Percentiles rank a stretch among this genome's conserved stretches.
Evolutionary conservation across 2,113 vertebrate species (phyloP).

Genomic region (Capricornis sumatraensis): DNA sequence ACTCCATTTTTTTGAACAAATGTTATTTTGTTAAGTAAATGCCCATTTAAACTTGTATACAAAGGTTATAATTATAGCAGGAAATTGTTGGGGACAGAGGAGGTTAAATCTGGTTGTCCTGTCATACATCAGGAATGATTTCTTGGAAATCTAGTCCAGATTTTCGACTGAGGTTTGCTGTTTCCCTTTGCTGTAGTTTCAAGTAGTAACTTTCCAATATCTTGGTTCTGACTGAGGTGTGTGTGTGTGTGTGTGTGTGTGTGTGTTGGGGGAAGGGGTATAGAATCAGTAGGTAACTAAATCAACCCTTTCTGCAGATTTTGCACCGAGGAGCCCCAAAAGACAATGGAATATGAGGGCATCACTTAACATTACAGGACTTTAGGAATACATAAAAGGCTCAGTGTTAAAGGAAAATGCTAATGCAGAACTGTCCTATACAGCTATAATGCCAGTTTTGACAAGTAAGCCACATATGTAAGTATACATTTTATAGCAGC

Average conservation of each 20-base stretch:
- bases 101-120: constrained; percentile 67
- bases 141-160: constrained; percentile 64
- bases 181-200: constrained; percentile 47
- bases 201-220: constrained; percentile 58
- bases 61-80: constrained; percentile 72
- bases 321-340: not conserved
- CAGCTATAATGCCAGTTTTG: constrained; percentile 3
- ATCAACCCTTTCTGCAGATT: constrained; percentile 47
- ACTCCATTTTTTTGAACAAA: constrained; percentile 66
- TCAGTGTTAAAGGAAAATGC: constrained; percentile 17
- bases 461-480: constrained; percentile 3
- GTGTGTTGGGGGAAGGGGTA: not conserved
- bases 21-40: constrained; percentile 70
- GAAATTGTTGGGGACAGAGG: constrained; percentile 62
- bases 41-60: constrained; percentile 65
- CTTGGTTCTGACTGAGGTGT: constrained; percentile 33
- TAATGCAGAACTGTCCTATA: not conserved
- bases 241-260: not conserved
- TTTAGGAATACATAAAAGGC: not conserved
- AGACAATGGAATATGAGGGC: not conserved
- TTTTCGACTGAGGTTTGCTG: constrained; percentile 63
- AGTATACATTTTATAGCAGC: not conserved
- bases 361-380: not conserved
- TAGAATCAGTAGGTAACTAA: constrained; percentile 9
- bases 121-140: constrained; percentile 70